phyloP scores from a whole-genome alignment of 2,888 invertebrate genomes.

The Chymomyza amoena region DNA sequence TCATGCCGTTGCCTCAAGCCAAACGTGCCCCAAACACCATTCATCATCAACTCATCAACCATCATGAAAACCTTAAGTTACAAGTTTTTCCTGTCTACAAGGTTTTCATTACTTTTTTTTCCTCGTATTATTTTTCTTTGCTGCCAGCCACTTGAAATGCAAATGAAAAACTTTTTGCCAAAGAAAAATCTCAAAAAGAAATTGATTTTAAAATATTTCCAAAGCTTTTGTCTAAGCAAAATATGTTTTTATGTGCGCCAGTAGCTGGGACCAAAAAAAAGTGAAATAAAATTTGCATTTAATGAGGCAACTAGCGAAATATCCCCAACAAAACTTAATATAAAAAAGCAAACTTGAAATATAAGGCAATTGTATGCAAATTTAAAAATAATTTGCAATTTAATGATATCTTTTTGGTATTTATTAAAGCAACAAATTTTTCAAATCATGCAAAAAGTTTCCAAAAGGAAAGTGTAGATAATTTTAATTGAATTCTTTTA shows the following conservation, averaged over 20 bases:
- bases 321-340: neutral
- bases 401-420: neutral
- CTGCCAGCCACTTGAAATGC: constrained; percentile 40
- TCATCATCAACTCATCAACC: neutral
- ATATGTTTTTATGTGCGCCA: neutral
- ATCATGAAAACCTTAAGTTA: constrained; percentile 19
- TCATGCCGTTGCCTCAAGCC: neutral
- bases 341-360: constrained; percentile 11
- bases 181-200: constrained; percentile 31
- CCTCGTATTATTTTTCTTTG: constrained; percentile 7
- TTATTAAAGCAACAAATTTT: neutral
- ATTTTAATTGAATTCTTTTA: constrained; percentile 33
- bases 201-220: neutral
- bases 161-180: constrained; percentile 44
- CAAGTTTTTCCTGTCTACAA: constrained; percentile 1
- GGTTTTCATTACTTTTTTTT: constrained; percentile 9
- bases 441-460: neutral
- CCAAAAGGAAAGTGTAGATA: constrained; percentile 44
- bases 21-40: constrained; percentile 9
- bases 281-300: constrained; percentile 59
- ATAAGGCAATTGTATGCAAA: constrained; percentile 51
- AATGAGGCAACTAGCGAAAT: constrained; percentile 50
- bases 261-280: neutral
- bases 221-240: neutral
- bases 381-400: constrained; percentile 10